Conservation (phyloP, 2,888 invertebrate species). For the Dasypolia templi region DNA sequence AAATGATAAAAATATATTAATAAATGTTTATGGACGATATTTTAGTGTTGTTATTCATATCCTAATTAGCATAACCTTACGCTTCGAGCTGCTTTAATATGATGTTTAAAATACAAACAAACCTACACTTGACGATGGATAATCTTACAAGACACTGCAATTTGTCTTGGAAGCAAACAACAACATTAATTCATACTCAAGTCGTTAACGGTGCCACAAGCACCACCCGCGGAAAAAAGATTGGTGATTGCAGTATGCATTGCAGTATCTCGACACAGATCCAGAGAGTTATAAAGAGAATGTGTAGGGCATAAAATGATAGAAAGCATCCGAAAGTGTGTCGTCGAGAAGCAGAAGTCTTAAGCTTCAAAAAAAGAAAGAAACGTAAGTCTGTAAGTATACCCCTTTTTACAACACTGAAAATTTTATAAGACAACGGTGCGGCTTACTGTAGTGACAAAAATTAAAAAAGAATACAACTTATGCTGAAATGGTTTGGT, state of each 20-base stretch:
- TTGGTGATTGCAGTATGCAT: neutral
- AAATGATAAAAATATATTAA: conserved; percentile 89
- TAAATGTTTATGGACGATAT: conserved; percentile 89
- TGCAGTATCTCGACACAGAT: neutral
- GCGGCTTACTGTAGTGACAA: neutral
- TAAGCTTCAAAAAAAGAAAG: neutral
- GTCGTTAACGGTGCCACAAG: neutral
- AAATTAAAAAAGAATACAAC: neutral
- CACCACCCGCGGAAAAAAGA: neutral
- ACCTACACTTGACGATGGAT: neutral
- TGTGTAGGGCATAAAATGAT: neutral
- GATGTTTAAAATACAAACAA: neutral
- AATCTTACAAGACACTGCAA: neutral
- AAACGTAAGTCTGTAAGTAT: conserved; percentile 26
- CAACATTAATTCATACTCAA: neutral
- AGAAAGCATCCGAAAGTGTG: neutral
- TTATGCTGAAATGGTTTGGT: neutral
- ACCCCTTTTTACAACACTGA: neutral
- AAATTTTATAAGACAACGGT: neutral
- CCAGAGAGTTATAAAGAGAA: neutral
- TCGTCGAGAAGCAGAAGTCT: neutral
- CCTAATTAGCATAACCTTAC: neutral
- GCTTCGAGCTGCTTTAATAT: neutral
- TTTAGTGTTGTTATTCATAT: conserved; percentile 67
- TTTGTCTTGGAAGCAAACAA: neutral